Base-by-base conservation (phyloP, 2,888 invertebrate species). In the Polydesmus complanatus region DNA sequence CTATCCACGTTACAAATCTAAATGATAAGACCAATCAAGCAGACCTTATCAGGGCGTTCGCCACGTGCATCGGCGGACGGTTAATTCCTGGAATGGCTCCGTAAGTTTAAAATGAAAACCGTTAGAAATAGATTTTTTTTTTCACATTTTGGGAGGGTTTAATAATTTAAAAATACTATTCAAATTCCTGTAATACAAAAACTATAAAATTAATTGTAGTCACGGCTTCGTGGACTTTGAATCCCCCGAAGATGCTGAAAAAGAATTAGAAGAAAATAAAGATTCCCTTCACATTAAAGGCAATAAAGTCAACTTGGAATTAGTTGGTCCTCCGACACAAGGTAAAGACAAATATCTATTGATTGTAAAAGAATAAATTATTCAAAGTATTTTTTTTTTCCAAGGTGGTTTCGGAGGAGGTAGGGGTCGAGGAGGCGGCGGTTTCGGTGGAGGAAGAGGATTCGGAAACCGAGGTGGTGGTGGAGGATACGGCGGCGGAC, bases 181-280 rank as follows among this genome's bases (percentile, higher is more conserved):
- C 5, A 8, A 37, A 37, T 8, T 37, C 37, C 26, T 54, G 18
- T 48, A 47, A 18, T 57, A 48, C n/a, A 11, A 51, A 51, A 51
- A 51, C n/a, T 51, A n/a, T n/a, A n/a, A 37, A 37, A 48, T 25
- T 51, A 27, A 54, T 60, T 53, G 11, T 22, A 60, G 60, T 18
- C 47, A 48, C 23, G 60, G 60, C 48, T 54, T 54, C 54, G 60
- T 60, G 8, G 27, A 54, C 25, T 60, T 60, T 54, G 54, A 60
- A 19, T 25, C 53, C 18, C 37, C 23, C 18, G 60, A 60, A 25
- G 60, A 60, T 54, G 60, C 60, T 23, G 21, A 22, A 18, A 53
- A 54, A 47, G 22, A 37, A 54, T 37, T 54, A 14, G 60, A 60
- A 1, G 60, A 54, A 47, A n/a, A 27, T 19, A 27, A 60, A 37